Conservation (phyloP, 1,140 invertebrate genomes). For the Macrocentrus cingulum region DNA sequence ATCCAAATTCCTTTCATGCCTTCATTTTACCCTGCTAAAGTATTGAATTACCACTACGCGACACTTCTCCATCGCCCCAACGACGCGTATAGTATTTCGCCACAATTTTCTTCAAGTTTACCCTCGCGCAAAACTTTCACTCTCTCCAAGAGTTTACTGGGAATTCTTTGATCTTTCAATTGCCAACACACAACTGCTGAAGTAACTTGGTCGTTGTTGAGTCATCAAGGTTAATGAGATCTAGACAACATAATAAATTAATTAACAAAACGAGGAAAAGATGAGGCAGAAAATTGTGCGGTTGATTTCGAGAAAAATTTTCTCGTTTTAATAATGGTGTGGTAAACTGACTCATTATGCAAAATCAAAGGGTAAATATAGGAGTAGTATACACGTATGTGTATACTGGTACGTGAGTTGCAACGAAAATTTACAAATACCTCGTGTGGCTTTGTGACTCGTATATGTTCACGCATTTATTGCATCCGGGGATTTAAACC, state of each 20-base stretch:
- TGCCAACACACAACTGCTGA: no score
- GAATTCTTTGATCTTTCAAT: no score
- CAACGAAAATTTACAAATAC: conserved; percentile 6
- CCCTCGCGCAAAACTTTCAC: neutral
- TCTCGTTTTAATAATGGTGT: no score
- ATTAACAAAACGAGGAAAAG: no score
- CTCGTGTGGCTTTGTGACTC: conserved; percentile 18
- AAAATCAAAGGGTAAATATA: conserved; percentile 17
- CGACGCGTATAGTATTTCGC: neutral
- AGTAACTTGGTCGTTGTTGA: no score
- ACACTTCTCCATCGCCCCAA: neutral
- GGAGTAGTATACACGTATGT: conserved; percentile 12
- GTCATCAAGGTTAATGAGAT: no score
- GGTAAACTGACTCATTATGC: conserved; percentile 12
- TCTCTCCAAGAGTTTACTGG: no score
- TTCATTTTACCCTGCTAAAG: conserved; percentile 9
- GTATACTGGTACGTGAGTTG: neutral
- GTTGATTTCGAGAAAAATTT: no score
- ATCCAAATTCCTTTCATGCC: conserved; percentile 13
- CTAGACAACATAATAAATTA: no score
- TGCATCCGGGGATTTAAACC: conserved; percentile 16
- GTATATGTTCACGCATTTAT: conserved; percentile 11
- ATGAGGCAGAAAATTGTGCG: no score
- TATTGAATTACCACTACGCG: conserved; percentile 12
- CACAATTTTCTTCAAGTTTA: conserved; percentile 1